A percentile compares a stretch with the other conserved stretches of the same genome.
Conservation (phyloP, 1,140 invertebrate genomes). For the Drosophila rufa region DNA sequence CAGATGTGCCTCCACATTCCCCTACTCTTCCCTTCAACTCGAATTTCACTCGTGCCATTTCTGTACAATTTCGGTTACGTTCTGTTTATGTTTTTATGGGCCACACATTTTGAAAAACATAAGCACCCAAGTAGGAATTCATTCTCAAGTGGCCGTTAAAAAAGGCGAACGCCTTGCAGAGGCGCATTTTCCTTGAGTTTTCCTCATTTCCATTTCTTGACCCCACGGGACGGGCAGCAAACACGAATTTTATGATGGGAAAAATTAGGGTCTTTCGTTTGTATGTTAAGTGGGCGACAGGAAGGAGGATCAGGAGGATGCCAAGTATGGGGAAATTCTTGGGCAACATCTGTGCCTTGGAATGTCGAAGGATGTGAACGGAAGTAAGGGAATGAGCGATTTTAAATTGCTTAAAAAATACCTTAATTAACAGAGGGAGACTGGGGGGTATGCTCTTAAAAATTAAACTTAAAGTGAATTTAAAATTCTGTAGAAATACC, state of each 20-base stretch:
- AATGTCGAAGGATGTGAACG: conserved; percentile 13
- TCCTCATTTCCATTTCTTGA: conserved; percentile 49
- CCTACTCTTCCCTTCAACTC: conserved; percentile 19
- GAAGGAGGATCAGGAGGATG: conserved; percentile 24
- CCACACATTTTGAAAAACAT: conserved; percentile 66
- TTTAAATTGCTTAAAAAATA: conserved; percentile 1
- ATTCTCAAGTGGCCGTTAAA: conserved; percentile 72
- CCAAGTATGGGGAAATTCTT: conserved; percentile 18
- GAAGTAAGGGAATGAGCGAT: conserved; percentile 5
- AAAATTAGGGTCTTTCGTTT: conserved; percentile 48
- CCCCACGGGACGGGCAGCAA: conserved; percentile 60
- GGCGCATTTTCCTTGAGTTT: conserved; percentile 10
- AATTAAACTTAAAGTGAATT: neutral
- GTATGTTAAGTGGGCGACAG: conserved; percentile 62
- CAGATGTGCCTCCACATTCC: conserved; percentile 59
- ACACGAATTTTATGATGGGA: conserved; percentile 64
- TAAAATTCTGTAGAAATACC: neutral
- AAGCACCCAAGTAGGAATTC: conserved; percentile 45
- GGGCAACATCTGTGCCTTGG: conserved; percentile 30
- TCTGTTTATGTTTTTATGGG: conserved; percentile 78
- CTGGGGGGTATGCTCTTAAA: neutral
- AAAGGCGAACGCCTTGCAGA: conserved; percentile 33
- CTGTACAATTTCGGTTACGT: conserved; percentile 59
- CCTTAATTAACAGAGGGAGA: neutral
- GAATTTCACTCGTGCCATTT: conserved; percentile 61